phyloP scores from a whole-genome alignment of 1,140 invertebrate genomes.

The Vanessa tameamea region DNA sequence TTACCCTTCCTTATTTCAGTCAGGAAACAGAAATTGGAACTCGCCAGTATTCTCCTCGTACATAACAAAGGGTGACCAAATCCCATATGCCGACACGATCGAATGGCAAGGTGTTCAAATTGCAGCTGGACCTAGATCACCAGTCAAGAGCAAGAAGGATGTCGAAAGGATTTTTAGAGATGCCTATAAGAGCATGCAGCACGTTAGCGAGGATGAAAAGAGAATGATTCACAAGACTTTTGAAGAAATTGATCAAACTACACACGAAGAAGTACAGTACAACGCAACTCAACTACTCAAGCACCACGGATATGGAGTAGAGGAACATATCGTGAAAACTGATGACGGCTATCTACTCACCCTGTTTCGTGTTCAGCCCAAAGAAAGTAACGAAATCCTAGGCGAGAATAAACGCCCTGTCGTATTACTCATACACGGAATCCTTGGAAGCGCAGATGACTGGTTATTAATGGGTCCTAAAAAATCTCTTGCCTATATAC shows the following conservation, averaged over 20 bases:
- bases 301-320: slow-evolving; percentile 81
- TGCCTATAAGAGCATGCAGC: slow-evolving; percentile 58
- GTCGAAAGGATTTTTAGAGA: slow-evolving; percentile 58
- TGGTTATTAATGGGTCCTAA: slow-evolving; percentile 82
- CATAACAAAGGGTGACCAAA: slow-evolving; percentile 40
- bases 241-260: slow-evolving; percentile 33
- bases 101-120: slow-evolving; percentile 50
- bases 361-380: slow-evolving; percentile 81
- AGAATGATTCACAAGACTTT: slow-evolving; percentile 51
- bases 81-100: slow-evolving; percentile 48
- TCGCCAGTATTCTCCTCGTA: slow-evolving; percentile 40
- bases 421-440: slow-evolving; percentile 85
- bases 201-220: slow-evolving; percentile 54
- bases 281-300: slow-evolving; percentile 62
- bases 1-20: slow-evolving; percentile 19
- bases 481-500: slow-evolving; percentile 77
- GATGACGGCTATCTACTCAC: slow-evolving; percentile 83
- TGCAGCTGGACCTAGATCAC: slow-evolving; percentile 45
- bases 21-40: slow-evolving; percentile 38
- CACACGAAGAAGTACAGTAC: slow-evolving; percentile 47
- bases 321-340: slow-evolving; percentile 81
- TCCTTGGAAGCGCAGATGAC: slow-evolving; percentile 83
- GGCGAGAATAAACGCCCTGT: slow-evolving; percentile 50
- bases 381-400: neutral
- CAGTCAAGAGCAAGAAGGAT: slow-evolving; percentile 46